phyloP scores from a whole-genome alignment of 2,113 vertebrate species.

The Ellobius talpinus region DNA sequence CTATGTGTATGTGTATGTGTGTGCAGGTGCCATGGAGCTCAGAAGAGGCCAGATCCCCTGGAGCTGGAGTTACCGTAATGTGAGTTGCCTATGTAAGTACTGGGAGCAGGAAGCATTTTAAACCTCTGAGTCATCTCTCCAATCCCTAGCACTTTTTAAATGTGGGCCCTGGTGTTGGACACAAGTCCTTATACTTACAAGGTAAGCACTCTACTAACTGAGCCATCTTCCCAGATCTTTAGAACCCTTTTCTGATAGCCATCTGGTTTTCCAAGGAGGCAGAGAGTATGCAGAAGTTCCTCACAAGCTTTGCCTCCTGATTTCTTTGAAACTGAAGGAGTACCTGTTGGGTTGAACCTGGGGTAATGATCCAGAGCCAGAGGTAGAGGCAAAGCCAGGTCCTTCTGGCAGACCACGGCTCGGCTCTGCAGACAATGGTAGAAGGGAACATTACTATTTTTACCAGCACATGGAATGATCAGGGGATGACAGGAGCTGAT shows the following conservation, averaged over 20 bases:
- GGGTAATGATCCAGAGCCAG: not conserved
- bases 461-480: not conserved
- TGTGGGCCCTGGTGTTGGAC: not conserved
- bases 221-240: not conserved
- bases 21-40: too few relatives aligned
- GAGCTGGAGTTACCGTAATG: too few relatives aligned
- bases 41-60: not conserved
- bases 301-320: not conserved
- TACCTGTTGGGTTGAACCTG: rapidly evolving
- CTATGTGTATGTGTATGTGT: not conserved
- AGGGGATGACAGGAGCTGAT: not conserved
- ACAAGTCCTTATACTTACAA: not conserved
- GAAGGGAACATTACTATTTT: not conserved
- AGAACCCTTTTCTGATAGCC: not conserved
- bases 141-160: not conserved
- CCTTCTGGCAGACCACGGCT: not conserved
- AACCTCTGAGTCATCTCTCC: not conserved
- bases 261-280: not conserved
- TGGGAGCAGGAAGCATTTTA: not conserved
- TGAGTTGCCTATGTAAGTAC: not conserved
- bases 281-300: not conserved
- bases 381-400: not conserved
- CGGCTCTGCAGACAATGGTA: not conserved
- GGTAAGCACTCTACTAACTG: not conserved
- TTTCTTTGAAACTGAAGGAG: not conserved